Conservation (phyloP, 2,888 invertebrate genomes). For the Baccha elongata region DNA sequence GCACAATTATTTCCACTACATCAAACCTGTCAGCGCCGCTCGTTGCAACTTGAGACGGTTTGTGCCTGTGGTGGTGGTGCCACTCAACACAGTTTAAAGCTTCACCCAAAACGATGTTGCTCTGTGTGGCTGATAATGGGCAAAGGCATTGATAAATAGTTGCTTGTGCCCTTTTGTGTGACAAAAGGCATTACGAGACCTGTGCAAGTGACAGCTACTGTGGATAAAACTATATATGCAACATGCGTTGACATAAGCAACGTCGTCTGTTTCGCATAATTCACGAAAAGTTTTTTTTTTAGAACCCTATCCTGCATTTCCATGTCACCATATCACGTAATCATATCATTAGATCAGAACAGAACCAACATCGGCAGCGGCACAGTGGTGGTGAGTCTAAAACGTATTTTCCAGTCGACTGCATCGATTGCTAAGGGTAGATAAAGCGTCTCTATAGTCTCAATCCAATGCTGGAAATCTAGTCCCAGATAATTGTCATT, state of each 20-base stretch:
- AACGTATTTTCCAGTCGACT: conserved; percentile 70
- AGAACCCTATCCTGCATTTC: conserved; percentile 23
- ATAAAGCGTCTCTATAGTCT: conserved; percentile 37
- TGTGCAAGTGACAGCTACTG: conserved; percentile 63
- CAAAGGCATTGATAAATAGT: conserved; percentile 55
- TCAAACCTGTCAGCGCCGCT: conserved; percentile 70
- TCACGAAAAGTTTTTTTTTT: conserved; percentile 46
- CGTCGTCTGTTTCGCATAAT: conserved; percentile 53
- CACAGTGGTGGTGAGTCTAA: conserved; percentile 13
- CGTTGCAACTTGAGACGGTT: conserved; percentile 56
- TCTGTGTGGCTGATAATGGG: conserved; percentile 5
- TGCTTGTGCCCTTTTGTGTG: conserved; percentile 51
- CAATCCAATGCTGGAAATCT: conserved; percentile 4
- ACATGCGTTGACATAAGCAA: conserved; percentile 51
- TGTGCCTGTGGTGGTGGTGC: conserved; percentile 17
- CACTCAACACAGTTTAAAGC: conserved; percentile 26
- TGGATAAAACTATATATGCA: conserved; percentile 44
- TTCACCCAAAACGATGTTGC: conserved; percentile 17
- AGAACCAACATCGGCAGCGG: conserved; percentile 27
- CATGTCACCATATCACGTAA: conserved; percentile 68
- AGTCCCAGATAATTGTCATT: conserved; percentile 66
- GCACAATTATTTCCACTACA: conserved; percentile 72
- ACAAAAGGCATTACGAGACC: conserved; percentile 47
- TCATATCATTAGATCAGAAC: conserved; percentile 70
- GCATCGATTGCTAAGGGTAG: conserved; percentile 65